Conservation (phyloP, 2,888 invertebrate species). For the Agrotis ipsilon region DNA sequence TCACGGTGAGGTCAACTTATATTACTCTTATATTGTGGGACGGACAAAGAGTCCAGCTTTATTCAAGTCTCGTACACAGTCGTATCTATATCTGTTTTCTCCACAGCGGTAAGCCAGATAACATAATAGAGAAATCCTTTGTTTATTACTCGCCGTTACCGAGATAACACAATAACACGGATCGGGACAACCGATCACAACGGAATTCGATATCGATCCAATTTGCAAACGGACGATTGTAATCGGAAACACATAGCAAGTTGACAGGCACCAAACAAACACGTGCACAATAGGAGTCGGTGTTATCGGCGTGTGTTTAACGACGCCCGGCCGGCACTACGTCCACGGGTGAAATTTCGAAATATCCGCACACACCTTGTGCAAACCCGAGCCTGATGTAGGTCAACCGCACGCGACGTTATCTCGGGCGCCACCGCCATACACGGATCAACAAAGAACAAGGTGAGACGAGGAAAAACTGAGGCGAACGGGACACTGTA, state of each 20-base stretch:
- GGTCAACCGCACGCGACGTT: constrained; percentile 76
- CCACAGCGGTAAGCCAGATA: constrained; percentile 71
- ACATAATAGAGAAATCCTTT: constrained; percentile 78
- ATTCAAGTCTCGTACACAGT: constrained; percentile 63
- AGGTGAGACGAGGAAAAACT: constrained; percentile 61
- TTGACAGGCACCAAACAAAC: constrained; percentile 68
- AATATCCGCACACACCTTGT: constrained; percentile 72
- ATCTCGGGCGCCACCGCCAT: constrained; percentile 67
- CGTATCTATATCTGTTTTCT: constrained; percentile 72
- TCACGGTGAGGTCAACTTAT: constrained; percentile 67
- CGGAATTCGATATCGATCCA: constrained; percentile 71
- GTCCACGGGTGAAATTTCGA: constrained; percentile 75
- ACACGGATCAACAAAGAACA: constrained; percentile 68
- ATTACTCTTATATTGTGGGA: constrained; percentile 56
- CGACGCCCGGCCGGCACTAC: constrained; percentile 61
- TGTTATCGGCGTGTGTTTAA: constrained; percentile 72
- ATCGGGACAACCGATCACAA: constrained; percentile 63
- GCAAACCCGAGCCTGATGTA: constrained; percentile 73
- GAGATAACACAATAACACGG: constrained; percentile 69
- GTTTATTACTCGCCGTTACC: constrained; percentile 63
- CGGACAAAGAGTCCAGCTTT: constrained; percentile 66
- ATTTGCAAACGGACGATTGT: constrained; percentile 70
- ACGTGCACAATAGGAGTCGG: constrained; percentile 69
- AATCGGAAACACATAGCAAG: constrained; percentile 70
- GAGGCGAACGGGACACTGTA: constrained; percentile 62